Evolutionary conservation across 2,797 vertebrate species (phyloP).

Genomic region (Myripristis jacobus): DNA sequence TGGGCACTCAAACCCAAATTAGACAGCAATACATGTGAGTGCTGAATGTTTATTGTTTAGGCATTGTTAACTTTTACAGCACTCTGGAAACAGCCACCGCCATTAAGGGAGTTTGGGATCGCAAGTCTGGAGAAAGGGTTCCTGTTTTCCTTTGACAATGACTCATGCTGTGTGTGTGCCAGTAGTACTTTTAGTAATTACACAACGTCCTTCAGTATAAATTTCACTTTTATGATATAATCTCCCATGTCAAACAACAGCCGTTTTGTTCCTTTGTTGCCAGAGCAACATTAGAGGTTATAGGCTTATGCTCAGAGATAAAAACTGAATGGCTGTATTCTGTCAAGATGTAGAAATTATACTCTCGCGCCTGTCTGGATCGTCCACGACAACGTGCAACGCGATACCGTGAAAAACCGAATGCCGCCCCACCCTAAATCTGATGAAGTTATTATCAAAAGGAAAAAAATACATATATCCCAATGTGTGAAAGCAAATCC

Average conservation of each 20-base stretch:
- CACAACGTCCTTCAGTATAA: slow-evolving; percentile 69
- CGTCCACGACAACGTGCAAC: slow-evolving; percentile 49
- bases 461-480: slow-evolving; percentile 40
- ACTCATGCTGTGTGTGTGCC: slow-evolving; percentile 66
- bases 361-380: slow-evolving; percentile 35
- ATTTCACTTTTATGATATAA: slow-evolving; percentile 79
- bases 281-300: slow-evolving; percentile 73
- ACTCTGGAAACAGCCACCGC: slow-evolving; percentile 56
- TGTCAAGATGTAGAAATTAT: slow-evolving; percentile 57
- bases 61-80: slow-evolving; percentile 69
- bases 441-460: slow-evolving; percentile 58
- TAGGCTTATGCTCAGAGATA: slow-evolving; percentile 47
- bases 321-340: slow-evolving; percentile 58
- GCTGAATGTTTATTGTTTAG: slow-evolving; percentile 59
- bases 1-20: slow-evolving; percentile 54
- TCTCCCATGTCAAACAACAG: slow-evolving; percentile 75
- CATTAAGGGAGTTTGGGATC: slow-evolving; percentile 60
- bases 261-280: slow-evolving; percentile 72
- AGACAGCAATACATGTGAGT: slow-evolving; percentile 45
- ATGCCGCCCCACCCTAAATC: slow-evolving; percentile 41
- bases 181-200: slow-evolving; percentile 75
- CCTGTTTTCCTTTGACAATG: slow-evolving; percentile 72
- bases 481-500: slow-evolving; percentile 47
- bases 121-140: slow-evolving; percentile 54
- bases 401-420: slow-evolving; percentile 37